Conservation (phyloP, 2,797 vertebrate genomes). For the Alectoris magna region DNA sequence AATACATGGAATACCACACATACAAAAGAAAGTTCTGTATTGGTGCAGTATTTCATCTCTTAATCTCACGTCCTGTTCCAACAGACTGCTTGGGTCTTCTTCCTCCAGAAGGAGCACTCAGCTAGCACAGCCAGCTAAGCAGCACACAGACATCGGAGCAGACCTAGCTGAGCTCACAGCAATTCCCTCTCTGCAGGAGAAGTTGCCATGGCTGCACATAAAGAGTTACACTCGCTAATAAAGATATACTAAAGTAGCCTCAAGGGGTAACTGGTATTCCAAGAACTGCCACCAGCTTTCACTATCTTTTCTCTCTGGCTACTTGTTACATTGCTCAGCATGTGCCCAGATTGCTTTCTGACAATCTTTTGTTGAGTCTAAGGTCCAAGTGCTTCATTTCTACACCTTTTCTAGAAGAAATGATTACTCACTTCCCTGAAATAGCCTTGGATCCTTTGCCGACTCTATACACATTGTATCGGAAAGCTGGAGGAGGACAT, state of each 20-base stretch:
- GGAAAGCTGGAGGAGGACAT: conserved; percentile 29
- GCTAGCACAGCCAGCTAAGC: not conserved
- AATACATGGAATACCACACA: accelerated
- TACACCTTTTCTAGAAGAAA: conserved; percentile 33
- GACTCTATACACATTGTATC: not conserved
- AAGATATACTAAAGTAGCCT: not conserved
- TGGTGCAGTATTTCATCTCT: not conserved
- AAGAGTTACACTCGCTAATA: not conserved
- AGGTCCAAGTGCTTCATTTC: conserved; percentile 14
- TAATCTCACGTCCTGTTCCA: not conserved
- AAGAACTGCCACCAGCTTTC: conserved; percentile 16
- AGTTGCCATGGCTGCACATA: not conserved
- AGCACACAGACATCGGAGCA: not conserved
- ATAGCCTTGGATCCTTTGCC: conserved; percentile 54
- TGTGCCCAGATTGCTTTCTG: not conserved
- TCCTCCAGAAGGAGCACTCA: not conserved
- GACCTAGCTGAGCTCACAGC: not conserved
- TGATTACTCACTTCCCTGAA: conserved; percentile 53
- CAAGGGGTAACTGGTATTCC: conserved; percentile 3
- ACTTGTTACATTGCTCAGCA: not conserved
- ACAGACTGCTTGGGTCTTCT: not conserved
- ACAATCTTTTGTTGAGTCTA: conserved; percentile 3
- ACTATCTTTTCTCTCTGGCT: not conserved
- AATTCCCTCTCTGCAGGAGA: not conserved
- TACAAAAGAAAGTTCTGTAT: not conserved